phyloP scores from a whole-genome alignment of 2,797 vertebrate genomes.

The Hapalemur alaotrensis region DNA sequence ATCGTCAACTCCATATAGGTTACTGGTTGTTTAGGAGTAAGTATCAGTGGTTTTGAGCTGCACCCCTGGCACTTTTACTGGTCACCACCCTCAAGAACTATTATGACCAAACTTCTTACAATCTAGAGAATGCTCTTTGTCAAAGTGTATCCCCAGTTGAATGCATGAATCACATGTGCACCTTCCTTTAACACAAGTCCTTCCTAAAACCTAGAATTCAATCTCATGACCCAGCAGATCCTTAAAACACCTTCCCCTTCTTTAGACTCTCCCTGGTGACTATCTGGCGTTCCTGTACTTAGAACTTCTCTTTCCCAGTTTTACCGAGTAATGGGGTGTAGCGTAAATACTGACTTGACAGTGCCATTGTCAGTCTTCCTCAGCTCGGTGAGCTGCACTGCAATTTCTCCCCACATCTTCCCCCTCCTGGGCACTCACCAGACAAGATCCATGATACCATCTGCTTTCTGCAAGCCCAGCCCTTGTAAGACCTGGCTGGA shows the following conservation, averaged over 20 bases:
- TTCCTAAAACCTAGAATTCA: conserved; percentile 21
- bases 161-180: background rate
- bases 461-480: background rate
- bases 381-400: background rate
- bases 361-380: background rate
- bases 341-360: background rate
- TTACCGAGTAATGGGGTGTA: background rate
- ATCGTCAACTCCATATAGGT: background rate
- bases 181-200: background rate
- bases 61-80: background rate
- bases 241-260: background rate
- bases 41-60: background rate
- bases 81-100: background rate
- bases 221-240: background rate
- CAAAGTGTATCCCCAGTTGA: background rate
- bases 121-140: background rate
- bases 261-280: background rate
- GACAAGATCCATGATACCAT: background rate
- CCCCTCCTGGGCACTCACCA: background rate
- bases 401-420: background rate
- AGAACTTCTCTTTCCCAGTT: background rate
- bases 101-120: background rate
- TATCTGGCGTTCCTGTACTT: background rate
- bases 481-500: background rate
- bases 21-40: background rate